phyloP scores from a whole-genome alignment of 92 coral and sea anemone genomes.

The Porites evermanni region DNA sequence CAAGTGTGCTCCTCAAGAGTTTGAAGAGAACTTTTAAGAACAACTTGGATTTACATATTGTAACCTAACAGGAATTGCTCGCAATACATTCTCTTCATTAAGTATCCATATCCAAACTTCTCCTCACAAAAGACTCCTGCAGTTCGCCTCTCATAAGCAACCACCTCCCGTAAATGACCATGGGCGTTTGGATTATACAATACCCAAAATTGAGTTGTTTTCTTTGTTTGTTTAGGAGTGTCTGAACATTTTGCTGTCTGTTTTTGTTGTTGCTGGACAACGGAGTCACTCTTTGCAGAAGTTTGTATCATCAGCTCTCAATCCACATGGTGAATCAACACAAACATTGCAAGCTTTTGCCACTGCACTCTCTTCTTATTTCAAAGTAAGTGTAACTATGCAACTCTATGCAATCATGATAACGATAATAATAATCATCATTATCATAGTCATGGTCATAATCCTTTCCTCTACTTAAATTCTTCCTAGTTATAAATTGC shows the following conservation, averaged over 20 bases:
- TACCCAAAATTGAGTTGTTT: not conserved
- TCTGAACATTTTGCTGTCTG: slow-evolving; percentile 61
- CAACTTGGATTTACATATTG: no score
- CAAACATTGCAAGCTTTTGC: slow-evolving; percentile 93
- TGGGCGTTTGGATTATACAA: not conserved
- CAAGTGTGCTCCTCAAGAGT: no score
- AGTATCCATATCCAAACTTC: no score
- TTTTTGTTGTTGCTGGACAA: slow-evolving; percentile 79
- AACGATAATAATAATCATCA: not conserved
- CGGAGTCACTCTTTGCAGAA: slow-evolving; percentile 58
- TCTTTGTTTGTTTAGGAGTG: slow-evolving; percentile 63
- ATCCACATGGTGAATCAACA: slow-evolving; percentile 35
- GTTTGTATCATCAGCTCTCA: slow-evolving; percentile 70
- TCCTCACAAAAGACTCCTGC: no score
- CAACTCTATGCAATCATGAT: not conserved
- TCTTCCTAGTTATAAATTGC: no score
- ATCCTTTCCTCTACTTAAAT: no score
- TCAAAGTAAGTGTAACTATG: slow-evolving; percentile 61
- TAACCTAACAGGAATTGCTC: no score
- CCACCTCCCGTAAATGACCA: no score
- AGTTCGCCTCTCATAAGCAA: no score
- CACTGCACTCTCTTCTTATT: slow-evolving; percentile 72
- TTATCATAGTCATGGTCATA: no score
- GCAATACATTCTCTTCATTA: no score
- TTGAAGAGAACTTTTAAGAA: no score